These are phyloP conservation scores for Listrodromus nycthemerus DNA, from an alignment of 2,888 invertebrate genomes.

Conservation along the genomic window DNA sequence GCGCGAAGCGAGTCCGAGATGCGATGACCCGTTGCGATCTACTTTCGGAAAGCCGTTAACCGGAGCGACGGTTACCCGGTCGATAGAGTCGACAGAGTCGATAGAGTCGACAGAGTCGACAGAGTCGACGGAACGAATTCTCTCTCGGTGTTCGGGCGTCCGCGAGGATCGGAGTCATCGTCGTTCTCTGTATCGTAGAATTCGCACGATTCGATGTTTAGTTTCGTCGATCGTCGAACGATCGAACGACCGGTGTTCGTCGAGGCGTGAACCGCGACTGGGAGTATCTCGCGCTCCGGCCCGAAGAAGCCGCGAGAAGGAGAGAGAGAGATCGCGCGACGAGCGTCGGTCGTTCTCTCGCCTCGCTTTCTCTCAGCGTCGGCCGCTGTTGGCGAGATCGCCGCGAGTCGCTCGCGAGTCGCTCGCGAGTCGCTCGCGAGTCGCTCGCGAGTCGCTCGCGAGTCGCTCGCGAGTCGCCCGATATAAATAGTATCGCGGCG, in stretches of 20 bases:
- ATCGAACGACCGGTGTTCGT: constrained; percentile 48
- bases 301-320: constrained; percentile 29
- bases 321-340: constrained; percentile 53
- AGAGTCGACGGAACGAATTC: no score
- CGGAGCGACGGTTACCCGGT: constrained; percentile 41
- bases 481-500: constrained; percentile 73
- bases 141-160: no score
- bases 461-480: constrained; percentile 73
- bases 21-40: constrained; percentile 54
- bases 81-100: no score
- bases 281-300: constrained; percentile 15
- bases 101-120: no score
- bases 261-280: constrained; percentile 46
- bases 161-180: no score
- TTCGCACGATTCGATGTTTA: no score
- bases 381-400: constrained; percentile 45
- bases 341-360: constrained; percentile 56
- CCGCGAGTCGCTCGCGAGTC: constrained; percentile 67
- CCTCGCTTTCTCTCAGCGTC: constrained; percentile 46
- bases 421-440: constrained; percentile 73
- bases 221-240: no score
- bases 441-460: constrained; percentile 63
- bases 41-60: constrained; percentile 64
- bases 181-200: no score
- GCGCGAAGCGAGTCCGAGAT: no score